Percentiles rank a stretch among this genome's conserved stretches.
Evolutionary conservation across 2,888 invertebrate species (phyloP).

Genomic region (Lasiommata megera): DNA sequence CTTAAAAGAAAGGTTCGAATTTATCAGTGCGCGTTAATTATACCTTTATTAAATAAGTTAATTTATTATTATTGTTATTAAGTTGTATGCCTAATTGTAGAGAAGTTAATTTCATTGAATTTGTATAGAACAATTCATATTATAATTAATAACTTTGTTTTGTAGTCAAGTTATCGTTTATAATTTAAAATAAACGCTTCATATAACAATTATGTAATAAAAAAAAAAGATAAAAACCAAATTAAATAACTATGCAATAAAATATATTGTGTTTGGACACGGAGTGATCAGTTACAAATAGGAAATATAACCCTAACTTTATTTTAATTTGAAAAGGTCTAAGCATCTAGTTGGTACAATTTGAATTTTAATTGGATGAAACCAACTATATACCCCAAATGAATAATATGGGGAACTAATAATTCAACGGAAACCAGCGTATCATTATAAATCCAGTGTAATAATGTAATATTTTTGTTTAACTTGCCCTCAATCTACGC

Average conservation of each 20-base stretch:
- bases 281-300: conserved; percentile 8
- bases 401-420: too few species aligned
- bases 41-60: background rate
- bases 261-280: background rate
- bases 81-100: conserved; percentile 8
- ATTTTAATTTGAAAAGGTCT: too few species aligned
- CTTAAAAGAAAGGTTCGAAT: background rate
- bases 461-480: too few species aligned
- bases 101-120: conserved; percentile 1
- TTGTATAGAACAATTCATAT: conserved; percentile 14
- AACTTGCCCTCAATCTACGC: too few species aligned
- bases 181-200: conserved; percentile 2
- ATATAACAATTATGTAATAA: conserved; percentile 10
- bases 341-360: too few species aligned
- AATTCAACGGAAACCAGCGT: too few species aligned
- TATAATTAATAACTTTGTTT: conserved; percentile 8
- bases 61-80: conserved; percentile 5
- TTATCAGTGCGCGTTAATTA: conserved; percentile 1
- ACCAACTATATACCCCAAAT: too few species aligned
- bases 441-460: too few species aligned
- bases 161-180: conserved; percentile 16
- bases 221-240: background rate
- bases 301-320: too few species aligned
- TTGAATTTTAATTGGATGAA: too few species aligned
- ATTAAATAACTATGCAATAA: background rate